Evolutionary conservation across 1,140 invertebrate species (phyloP), one percentile per base, ranked within the genome.

Genomic region (Muscidifurax raptorellus): DNA sequence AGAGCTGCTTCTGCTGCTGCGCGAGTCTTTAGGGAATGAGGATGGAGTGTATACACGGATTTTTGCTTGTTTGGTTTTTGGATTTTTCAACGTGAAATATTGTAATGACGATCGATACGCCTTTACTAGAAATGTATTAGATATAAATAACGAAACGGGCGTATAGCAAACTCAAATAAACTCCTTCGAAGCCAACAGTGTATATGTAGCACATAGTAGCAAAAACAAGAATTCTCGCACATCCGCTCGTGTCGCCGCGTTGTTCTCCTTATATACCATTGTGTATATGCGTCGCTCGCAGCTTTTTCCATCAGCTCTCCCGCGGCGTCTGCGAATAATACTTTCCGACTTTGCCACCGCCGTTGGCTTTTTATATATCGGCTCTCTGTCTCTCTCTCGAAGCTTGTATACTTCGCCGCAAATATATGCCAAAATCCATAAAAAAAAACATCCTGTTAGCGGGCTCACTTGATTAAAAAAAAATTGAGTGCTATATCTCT

Each of bases 341-440:
- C 71, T 40, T 74, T 74, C 71, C 71, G 71, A 40, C 71, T 74
- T 59, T n/a, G 52, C 52, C 36, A 40, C 36, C 52, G 52, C 52
- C 52, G 15, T 59, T 59, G 52, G 22, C 52, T 59, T 74, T 40
- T 36, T 74, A 74, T 74, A 40, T 74, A 74, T 74, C 71, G 30
- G 6, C 32, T 30, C 15, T 18, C 71, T n/a, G n/a, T n/a, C n/a
- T n/a, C 1, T 71, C 69, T 10, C 66, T 67, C 66, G n/a, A n/a
- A n/a, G 3, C 66, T 2, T 25, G 4, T 28, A 27, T 10, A 69
- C 67, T 13, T 28, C 3, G 25, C 67, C 22, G 52, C 18, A 9
- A 40, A 10, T 40, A 40, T 40, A n/a, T n/a, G n/a, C n/a, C n/a
- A n/a, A n/a, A n/a, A n/a, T n/a, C n/a, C n/a, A n/a, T n/a, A n/a